Conservation (phyloP, 2,113 vertebrate species). For the Pungitius pungitius region DNA sequence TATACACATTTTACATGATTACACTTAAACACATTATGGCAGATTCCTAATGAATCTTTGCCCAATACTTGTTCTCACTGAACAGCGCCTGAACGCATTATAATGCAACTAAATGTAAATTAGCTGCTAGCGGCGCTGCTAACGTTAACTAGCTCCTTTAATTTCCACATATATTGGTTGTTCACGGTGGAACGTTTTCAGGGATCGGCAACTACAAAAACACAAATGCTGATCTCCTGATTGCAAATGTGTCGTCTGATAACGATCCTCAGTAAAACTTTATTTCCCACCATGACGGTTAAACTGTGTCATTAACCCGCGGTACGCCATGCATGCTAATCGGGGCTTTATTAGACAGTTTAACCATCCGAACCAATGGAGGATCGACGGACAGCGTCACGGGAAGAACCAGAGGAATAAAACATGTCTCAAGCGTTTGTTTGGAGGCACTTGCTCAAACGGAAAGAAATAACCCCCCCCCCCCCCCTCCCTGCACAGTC, state of each 20-base stretch:
- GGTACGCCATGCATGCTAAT: neutral
- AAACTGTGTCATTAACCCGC: neutral
- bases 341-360: neutral
- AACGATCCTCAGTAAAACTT: neutral
- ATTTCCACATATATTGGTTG: neutral
- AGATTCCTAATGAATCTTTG: neutral
- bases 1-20: neutral
- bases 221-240: neutral
- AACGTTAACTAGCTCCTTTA: neutral
- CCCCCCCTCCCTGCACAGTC: too few relatives aligned
- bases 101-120: neutral
- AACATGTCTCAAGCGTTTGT: neutral
- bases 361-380: neutral
- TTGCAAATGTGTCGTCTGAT: neutral
- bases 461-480: neutral
- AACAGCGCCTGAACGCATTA: neutral
- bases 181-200: neutral
- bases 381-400: neutral
- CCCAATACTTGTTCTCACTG: neutral
- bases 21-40: neutral
- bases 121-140: neutral
- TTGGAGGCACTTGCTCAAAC: neutral
- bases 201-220: neutral
- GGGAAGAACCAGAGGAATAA: neutral
- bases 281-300: neutral